Evolutionary conservation across 2,888 invertebrate genomes (phyloP), one percentile per base, ranked within the genome.

Genomic region (Xestobium rufovillosum): DNA sequence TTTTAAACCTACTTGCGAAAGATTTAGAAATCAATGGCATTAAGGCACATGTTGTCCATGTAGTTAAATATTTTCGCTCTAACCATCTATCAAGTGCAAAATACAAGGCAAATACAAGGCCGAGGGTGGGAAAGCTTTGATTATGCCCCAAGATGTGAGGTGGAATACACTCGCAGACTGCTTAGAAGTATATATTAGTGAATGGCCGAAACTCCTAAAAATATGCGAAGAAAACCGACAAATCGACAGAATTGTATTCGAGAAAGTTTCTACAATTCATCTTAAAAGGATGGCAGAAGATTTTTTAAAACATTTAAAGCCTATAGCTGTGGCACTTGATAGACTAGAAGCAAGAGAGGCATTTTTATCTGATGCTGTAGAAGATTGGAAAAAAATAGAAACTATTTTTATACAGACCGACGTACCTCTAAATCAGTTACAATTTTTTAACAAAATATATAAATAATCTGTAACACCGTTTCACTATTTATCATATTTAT

Each of bases 311-410:
- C 34, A 31, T 17, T 35, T 43, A 30, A 43, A 43, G 31, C 28
- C 29, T 33, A 44, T 39, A 26, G 19, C 39, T 33, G 33, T 42
- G 41, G 38, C 37, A 33, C 28, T n/a, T n/a, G n/a, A n/a, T n/a
- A n/a, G n/a, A n/a, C n/a, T n/a, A n/a, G n/a, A n/a, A n/a, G n/a
- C 41, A n/a, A 19, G n/a, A 19, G n/a, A 19, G n/a, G 23, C 23
- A 26, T 38, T 31, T 8, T 19, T 44, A 17, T 39, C 39, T 15
- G 37, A 44, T 33, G 42, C 38, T 12, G 42, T 42, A 28, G 39
- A 42, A 38, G 16, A 26, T 14, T 36, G 38, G 36, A 35, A 42
- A 19, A 17, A 36, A 30, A 25, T 40, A 31, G 23, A 41, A 41
- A 12, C 26, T 8, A 19, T 19, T 8, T 19, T 6, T 6, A 19